Evolutionary conservation across 2,113 vertebrate genomes (phyloP).

Genomic region (Tachycineta bicolor): DNA sequence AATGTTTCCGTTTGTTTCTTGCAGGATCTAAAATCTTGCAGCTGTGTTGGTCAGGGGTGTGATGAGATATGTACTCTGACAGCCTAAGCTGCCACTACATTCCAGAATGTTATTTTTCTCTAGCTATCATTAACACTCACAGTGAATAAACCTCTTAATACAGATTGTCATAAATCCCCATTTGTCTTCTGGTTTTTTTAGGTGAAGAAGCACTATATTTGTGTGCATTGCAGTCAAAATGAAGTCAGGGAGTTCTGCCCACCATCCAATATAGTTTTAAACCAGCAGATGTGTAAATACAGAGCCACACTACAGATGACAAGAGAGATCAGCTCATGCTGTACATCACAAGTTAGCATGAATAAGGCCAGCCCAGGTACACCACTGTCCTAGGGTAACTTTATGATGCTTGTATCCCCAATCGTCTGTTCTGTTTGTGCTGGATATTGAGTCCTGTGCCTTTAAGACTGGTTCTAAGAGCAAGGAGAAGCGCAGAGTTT

Average conservation of each 20-base stretch:
- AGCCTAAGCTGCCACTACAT: conserved; percentile 30
- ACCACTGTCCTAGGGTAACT: too few species aligned
- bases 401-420: too few species aligned
- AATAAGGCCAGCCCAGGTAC: neutral
- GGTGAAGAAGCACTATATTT: conserved; percentile 28
- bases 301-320: neutral
- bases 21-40: neutral
- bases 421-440: too few species aligned
- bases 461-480: too few species aligned
- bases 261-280: conserved; percentile 36
- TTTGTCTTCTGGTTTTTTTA: conserved; percentile 53
- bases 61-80: conserved; percentile 35
- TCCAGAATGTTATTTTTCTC: conserved; percentile 40
- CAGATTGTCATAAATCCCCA: neutral
- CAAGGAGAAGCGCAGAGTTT: too few species aligned
- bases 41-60: conserved; percentile 47
- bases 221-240: conserved; percentile 46
- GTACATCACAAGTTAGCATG: neutral
- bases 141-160: conserved; percentile 45
- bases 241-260: conserved; percentile 45
- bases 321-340: neutral
- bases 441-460: too few species aligned
- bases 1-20: neutral
- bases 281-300: conserved; percentile 21
- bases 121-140: conserved; percentile 41